A percentile compares a stretch with the other conserved stretches of the same genome.
phyloP scores from a whole-genome alignment of 2,797 vertebrate species.

The Sebastes itinus region DNA sequence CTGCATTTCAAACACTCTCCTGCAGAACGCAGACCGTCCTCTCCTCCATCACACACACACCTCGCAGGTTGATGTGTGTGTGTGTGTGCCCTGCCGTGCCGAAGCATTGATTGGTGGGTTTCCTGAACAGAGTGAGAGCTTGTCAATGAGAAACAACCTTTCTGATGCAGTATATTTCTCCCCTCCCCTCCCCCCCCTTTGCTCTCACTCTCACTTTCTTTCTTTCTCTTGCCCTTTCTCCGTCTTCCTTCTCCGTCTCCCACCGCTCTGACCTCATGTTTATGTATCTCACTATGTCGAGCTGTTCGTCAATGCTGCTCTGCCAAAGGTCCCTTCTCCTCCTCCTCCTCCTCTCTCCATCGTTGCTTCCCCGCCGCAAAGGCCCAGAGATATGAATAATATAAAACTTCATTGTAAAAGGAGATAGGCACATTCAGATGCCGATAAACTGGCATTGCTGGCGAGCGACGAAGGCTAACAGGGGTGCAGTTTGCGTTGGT shows the following conservation, averaged over 20 bases:
- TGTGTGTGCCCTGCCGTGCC: conserved; percentile 20
- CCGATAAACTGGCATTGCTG: not conserved
- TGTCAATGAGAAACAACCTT: conserved; percentile 66
- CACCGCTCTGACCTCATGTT: conserved; percentile 69
- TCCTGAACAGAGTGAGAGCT: conserved; percentile 64
- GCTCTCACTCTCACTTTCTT: conserved; percentile 11
- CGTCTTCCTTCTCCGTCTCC: conserved; percentile 27
- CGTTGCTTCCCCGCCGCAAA: conserved; percentile 14
- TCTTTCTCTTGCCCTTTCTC: not conserved
- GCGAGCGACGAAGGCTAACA: not conserved
- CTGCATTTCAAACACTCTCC: conserved; percentile 77
- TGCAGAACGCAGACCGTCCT: conserved; percentile 31
- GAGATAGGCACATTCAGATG: conserved; percentile 4
- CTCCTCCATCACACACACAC: conserved; percentile 14
- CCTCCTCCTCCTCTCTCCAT: conserved; percentile 16
- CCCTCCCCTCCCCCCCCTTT: not conserved
- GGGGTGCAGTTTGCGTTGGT: not conserved
- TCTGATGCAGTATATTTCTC: conserved; percentile 50
- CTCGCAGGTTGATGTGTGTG: conserved; percentile 11
- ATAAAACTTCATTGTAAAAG: conserved; percentile 11
- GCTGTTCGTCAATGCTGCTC: conserved; percentile 35
- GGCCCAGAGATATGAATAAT: conserved; percentile 52
- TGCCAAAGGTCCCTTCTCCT: conserved; percentile 51
- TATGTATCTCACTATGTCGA: conserved; percentile 65
- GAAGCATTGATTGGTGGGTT: conserved; percentile 59